Evolutionary conservation across 2,113 vertebrate genomes (phyloP).

Genomic region (Haemorhous mexicanus): DNA sequence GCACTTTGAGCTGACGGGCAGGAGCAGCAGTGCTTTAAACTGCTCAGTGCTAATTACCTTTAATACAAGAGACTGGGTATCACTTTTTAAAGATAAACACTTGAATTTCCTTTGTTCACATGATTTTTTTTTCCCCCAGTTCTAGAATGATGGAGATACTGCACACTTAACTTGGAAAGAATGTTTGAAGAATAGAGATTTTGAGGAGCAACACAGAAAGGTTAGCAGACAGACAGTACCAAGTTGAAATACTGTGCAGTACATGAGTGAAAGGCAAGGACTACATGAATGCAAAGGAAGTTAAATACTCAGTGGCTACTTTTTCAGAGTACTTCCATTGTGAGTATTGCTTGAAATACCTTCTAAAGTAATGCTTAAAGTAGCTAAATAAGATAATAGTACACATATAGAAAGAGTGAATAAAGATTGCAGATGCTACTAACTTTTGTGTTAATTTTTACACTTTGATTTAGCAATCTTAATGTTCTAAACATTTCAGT

Average conservation of each 20-base stretch:
- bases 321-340: neutral
- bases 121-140: neutral
- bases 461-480: neutral
- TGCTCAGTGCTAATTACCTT: neutral
- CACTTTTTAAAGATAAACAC: neutral
- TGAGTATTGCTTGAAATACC: neutral
- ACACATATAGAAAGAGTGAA: neutral
- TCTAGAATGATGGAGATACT: neutral
- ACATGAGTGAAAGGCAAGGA: neutral
- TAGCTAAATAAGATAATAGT: neutral
- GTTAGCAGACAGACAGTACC: neutral
- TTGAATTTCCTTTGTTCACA: neutral
- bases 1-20: neutral
- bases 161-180: neutral
- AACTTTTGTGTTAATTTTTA: neutral
- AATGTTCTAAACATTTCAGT: neutral
- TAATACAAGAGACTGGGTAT: no score
- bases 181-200: neutral
- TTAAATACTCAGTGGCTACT: neutral
- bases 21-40: neutral
- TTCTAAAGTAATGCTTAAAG: neutral
- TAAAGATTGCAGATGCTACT: neutral
- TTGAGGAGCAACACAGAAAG: neutral
- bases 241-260: neutral
- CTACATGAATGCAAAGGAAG: neutral